Percentiles rank a stretch among this genome's conserved stretches.
Evolutionary conservation across 2,797 vertebrate genomes (phyloP).

Genomic region (Gymnothorax javanicus): DNA sequence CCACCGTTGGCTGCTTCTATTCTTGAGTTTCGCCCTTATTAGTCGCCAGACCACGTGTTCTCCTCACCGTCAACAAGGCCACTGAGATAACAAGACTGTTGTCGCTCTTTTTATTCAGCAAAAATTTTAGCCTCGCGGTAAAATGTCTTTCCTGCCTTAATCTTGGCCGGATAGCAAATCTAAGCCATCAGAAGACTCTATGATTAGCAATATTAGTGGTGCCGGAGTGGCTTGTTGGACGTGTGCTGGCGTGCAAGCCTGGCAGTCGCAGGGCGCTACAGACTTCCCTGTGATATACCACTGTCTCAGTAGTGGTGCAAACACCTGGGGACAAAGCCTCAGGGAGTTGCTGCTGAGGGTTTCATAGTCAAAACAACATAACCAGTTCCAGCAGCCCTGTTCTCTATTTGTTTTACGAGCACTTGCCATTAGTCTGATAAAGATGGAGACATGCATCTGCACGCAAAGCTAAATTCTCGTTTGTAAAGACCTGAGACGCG

Average conservation of each 20-base stretch:
- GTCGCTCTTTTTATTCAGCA: background rate
- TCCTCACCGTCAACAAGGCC: background rate
- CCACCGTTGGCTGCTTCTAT: background rate
- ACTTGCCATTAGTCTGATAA: too few species aligned
- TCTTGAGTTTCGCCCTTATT: background rate
- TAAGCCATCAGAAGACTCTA: background rate
- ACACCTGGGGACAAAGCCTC: background rate
- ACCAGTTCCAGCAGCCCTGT: too few species aligned
- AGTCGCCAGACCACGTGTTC: background rate
- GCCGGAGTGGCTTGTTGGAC: too few species aligned
- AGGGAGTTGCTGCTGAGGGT: too few species aligned
- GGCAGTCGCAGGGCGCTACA: too few species aligned
- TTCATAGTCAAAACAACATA: too few species aligned
- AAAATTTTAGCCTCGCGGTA: background rate
- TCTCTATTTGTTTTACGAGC: too few species aligned
- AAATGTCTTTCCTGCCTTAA: background rate
- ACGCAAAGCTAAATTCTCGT: too few species aligned
- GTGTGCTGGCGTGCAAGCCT: too few species aligned
- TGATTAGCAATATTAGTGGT: background rate
- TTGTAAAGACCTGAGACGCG: too few species aligned
- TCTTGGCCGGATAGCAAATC: background rate
- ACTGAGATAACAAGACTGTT: background rate
- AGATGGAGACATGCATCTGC: too few species aligned
- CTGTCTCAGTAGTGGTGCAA: background rate
- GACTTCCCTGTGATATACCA: too few species aligned